A percentile compares a stretch with the other conserved stretches of the same genome.
Evolutionary conservation across 2,113 vertebrate species (phyloP).

Genomic region (Phoxinus phoxinus): DNA sequence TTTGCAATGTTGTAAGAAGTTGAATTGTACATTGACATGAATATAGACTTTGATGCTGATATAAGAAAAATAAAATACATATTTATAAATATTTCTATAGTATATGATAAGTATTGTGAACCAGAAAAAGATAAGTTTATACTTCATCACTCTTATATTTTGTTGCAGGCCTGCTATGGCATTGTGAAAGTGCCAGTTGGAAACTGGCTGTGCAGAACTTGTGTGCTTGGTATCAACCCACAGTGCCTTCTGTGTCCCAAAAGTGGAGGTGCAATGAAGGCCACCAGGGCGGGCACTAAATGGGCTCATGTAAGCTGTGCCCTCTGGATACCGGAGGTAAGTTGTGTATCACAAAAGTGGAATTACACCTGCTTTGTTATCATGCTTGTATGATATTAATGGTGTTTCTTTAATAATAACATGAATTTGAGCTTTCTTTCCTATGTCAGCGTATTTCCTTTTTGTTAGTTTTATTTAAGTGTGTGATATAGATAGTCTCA

Average conservation of each 20-base stretch:
- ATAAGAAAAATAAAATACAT: too few relatives aligned
- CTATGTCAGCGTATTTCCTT: neutral
- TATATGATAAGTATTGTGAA: neutral
- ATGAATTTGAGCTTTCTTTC: neutral
- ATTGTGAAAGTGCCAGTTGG: constrained; percentile 96
- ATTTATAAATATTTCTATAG: neutral
- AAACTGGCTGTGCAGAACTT: constrained; percentile 97
- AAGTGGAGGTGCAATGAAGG: constrained; percentile 97
- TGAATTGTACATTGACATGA: too few relatives aligned
- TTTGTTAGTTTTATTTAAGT: neutral
- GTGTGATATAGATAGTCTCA: neutral
- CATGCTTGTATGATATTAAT: neutral
- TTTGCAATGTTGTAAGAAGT: too few relatives aligned
- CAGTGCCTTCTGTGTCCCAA: constrained; percentile 95
- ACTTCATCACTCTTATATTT: neutral
- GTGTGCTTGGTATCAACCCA: constrained; percentile 89
- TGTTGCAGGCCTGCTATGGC: constrained; percentile 91
- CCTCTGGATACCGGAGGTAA: constrained; percentile 98
- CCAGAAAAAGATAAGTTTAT: neutral
- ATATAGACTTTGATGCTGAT: too few relatives aligned
- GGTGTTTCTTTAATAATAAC: neutral
- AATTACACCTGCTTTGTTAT: neutral
- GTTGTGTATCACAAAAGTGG: neutral
- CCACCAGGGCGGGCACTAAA: constrained; percentile 90
- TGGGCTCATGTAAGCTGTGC: constrained; percentile 99